Evolutionary conservation across 1,140 invertebrate genomes (phyloP), one percentile per base, ranked within the genome.

Genomic region (Hycleus cichorii): DNA sequence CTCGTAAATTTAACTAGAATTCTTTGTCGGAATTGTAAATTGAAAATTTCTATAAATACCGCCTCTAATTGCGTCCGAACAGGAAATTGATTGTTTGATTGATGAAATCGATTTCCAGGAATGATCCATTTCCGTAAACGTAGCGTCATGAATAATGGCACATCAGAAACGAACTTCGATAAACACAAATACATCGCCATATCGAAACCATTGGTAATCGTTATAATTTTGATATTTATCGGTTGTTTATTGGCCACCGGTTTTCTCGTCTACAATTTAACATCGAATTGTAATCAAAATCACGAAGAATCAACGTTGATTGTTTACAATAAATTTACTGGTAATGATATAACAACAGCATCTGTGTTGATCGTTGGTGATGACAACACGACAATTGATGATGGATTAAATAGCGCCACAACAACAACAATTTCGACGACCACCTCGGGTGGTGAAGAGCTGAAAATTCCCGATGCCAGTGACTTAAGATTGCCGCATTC

Each of bases 401-500:
- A 32, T 38, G 12, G 4, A 38, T 47, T 39, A 27, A 47, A 47
- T 27, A 51, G 32, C 12, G 44, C 46, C 11, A 42, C 40, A 42
- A 42, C 40, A 39, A 39, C 40, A 42, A 42, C 40, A 42, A 42
- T 42, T 7, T 7, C 39, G 10, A 6, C 39, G 10, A 39, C 39
- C 6, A 39, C 39, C 2, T 1, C 1, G 10, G 39, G 39, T 42
- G 40, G 4, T 42, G 40, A 10, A 42, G 11, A 11, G 4, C 4
- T n/a, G 10, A 42, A n/a, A 8, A 10, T 55, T 18, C 3, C 7
- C 4, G 32, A 32, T 5, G 32, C 32, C 32, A 46, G 38, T 6
- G 79, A 88, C 69, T 83, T 89, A 3, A 78, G 87, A 62, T 72
- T 90, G 55, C 86, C 88, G 0, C 79, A 69, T 42, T 78, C 80